Evolutionary conservation across 2,797 vertebrate genomes (phyloP), one percentile per base, ranked within the genome.

Genomic region (Psittacula echo): DNA sequence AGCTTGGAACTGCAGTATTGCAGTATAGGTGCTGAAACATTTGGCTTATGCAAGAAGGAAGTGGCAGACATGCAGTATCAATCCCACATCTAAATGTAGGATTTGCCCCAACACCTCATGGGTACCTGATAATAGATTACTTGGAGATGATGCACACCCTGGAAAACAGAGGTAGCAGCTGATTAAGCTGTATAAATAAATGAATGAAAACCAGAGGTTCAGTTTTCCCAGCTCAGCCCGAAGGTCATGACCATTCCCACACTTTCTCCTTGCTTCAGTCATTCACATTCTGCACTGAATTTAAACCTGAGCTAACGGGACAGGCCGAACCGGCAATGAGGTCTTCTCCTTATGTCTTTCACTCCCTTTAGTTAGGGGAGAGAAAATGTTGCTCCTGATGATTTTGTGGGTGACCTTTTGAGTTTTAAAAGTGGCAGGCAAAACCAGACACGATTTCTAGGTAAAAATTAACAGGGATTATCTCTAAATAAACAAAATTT

Each of bases 171-270:
- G 30, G 30, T 9, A 74, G 56, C 3, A 34, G 65, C 76, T 83
- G 89, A 89, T 72, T 84, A 68, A 77, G 37, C 77, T 85, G n/a
- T 83, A 93, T 50, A 94, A 96, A 94, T 62, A 91, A 84, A 70
- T 66, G 15, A 79, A 76, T 83, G 88, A 91, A 93, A 95, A 91
- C 54, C 54, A 56, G 70, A 95, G 64, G 80, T 77, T 95, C 64
- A 21, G 51, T 73, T 90, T 89, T 87, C 74, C 3, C 41, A 61
- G 84, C 66, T 91, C 89, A 94, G 81, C 54, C n/a, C 27, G 22
- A 44, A 92, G 94, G 95, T 96, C 92, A 68, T 41, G 79, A 81
- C 94, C 2, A 2, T 56, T 94, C 91, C 87, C 87, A 90, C 3
- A 0, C 7, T 67, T 68, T 65, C 54, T 75, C 54, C 30, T 21